Evolutionary conservation across 2,797 vertebrate species (phyloP).

Genomic region (Somateria mollissima): DNA sequence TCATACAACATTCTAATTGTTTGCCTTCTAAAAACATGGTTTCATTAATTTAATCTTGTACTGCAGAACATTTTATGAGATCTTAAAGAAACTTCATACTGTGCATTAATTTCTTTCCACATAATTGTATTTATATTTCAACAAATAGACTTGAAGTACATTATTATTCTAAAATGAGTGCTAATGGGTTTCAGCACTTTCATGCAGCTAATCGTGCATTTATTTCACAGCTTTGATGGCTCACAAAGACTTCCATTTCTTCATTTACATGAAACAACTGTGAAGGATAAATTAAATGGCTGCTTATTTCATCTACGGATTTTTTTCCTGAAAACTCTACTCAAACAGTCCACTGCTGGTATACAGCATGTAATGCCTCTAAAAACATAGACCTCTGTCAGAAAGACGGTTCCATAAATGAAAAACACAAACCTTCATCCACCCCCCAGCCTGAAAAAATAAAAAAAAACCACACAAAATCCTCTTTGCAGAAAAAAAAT

Average conservation of each 20-base stretch:
- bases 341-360: not conserved
- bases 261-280: constrained; percentile 51
- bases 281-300: constrained; percentile 56
- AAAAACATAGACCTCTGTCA: not conserved
- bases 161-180: constrained; percentile 61
- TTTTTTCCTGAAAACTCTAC: not conserved
- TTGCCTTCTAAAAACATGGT: not conserved
- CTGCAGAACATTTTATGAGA: not conserved
- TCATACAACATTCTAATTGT: not conserved
- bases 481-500: not conserved
- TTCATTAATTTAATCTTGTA: constrained; percentile 10
- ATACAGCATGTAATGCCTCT: not conserved
- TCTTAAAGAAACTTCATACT: constrained; percentile 35
- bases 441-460: not conserved
- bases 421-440: not conserved
- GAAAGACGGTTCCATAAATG: not conserved
- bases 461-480: not conserved
- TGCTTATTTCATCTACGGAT: constrained; percentile 18
- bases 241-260: constrained; percentile 37
- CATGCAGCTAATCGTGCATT: constrained; percentile 45
- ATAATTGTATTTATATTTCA: constrained; percentile 72
- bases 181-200: constrained; percentile 64
- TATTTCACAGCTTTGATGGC: constrained; percentile 51
- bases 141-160: constrained; percentile 57
- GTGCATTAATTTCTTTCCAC: constrained; percentile 45